Evolutionary conservation across 2,113 vertebrate genomes (phyloP).

Genomic region (Arizona elegans): DNA sequence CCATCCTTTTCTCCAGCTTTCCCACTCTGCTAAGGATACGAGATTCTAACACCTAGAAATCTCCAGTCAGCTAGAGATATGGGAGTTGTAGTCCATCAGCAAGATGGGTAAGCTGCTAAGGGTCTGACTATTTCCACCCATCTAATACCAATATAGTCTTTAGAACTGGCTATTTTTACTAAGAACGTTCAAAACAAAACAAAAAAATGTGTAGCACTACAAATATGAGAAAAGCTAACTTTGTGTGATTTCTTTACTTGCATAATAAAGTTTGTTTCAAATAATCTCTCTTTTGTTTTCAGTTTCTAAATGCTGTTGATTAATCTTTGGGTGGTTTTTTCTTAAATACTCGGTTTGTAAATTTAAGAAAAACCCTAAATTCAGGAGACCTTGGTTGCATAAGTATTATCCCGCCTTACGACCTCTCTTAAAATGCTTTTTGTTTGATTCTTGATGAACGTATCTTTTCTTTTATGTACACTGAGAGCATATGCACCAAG

Average conservation of each 20-base stretch:
- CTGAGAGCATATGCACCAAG: too few species aligned
- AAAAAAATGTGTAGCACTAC: too few species aligned
- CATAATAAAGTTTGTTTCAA: background rate
- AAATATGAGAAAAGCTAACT: background rate
- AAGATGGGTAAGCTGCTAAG: background rate
- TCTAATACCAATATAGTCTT: background rate
- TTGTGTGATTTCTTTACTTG: background rate
- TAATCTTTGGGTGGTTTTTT: background rate
- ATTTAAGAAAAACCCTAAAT: background rate
- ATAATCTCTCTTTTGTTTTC: background rate
- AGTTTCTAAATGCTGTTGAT: background rate
- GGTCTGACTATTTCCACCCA: background rate
- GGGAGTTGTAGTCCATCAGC: background rate
- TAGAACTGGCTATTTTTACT: background rate
- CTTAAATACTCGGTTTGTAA: background rate
- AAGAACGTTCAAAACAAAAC: background rate
- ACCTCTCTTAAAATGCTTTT: background rate
- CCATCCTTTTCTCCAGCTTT: background rate
- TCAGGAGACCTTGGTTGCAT: too few species aligned
- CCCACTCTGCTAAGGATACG: background rate
- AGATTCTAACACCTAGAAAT: background rate
- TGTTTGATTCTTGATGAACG: too few species aligned
- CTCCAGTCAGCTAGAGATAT: background rate
- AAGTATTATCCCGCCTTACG: background rate
- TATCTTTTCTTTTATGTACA: too few species aligned